Conservation (phyloP, 2,797 vertebrate genomes). For the Pteropus rufus region DNA sequence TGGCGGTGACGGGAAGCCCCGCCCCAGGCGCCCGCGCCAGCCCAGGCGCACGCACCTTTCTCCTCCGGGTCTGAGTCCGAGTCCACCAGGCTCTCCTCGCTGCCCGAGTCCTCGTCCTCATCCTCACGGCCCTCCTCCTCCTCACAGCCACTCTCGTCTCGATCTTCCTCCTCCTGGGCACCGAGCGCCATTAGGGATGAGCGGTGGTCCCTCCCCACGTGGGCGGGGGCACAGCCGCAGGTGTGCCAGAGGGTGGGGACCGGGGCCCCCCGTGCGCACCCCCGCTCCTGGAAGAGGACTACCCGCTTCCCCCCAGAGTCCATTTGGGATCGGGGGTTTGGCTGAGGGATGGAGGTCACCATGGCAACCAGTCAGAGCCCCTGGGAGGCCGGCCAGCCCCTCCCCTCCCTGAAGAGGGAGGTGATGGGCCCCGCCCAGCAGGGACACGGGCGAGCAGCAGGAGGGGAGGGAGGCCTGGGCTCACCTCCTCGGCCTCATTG, state of each 20-base stretch:
- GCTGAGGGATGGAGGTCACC: background rate
- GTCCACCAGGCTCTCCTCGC: slow-evolving; percentile 94
- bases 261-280: background rate
- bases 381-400: fast-evolving
- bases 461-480: background rate
- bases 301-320: background rate
- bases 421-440: fast-evolving
- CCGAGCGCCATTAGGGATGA: background rate
- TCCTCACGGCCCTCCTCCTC: slow-evolving; percentile 90
- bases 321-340: background rate
- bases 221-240: background rate
- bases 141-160: slow-evolving; percentile 93
- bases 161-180: slow-evolving; percentile 90
- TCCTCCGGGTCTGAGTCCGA: slow-evolving; percentile 95
- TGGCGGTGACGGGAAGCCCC: too few relatives aligned
- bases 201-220: background rate
- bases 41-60: slow-evolving; percentile 85
- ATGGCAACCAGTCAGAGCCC: background rate
- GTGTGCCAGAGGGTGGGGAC: too few relatives aligned
- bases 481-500: slow-evolving; percentile 86
- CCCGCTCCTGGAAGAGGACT: background rate
- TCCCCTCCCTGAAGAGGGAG: background rate
- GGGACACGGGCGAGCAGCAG: fast-evolving
- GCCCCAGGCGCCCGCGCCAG: background rate
- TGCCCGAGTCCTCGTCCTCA: slow-evolving; percentile 93